phyloP scores from a whole-genome alignment of 2,797 vertebrate species.

The Takifugu rubripes region DNA sequence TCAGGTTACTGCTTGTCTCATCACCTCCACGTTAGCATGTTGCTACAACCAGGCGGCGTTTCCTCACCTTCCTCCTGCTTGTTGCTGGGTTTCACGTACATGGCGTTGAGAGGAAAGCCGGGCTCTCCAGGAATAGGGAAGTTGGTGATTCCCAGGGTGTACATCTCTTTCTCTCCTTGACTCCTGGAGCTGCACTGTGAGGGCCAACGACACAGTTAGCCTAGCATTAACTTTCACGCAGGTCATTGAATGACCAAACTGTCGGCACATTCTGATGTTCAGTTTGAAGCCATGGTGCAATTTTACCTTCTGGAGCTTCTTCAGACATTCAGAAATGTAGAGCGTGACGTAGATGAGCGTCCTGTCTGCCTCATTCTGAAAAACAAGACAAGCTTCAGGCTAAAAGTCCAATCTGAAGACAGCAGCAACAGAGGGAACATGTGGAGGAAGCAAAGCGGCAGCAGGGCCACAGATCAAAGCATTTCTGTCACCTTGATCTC shows the following conservation, averaged over 20 bases:
- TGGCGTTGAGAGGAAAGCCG: constrained; percentile 95
- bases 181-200: constrained; percentile 90
- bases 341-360: constrained; percentile 96
- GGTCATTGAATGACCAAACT: too few relatives aligned
- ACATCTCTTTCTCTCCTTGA: constrained; percentile 98
- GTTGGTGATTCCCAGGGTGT: constrained; percentile 93
- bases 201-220: not conserved
- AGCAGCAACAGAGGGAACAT: constrained; percentile 36
- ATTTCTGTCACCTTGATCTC: constrained; percentile 90
- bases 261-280: too few relatives aligned
- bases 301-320: constrained; percentile 93
- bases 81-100: constrained; percentile 89
- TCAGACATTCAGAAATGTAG: constrained; percentile 98
- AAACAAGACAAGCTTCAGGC: constrained; percentile 13
- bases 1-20: not conserved
- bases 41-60: not conserved
- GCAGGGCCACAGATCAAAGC: too few relatives aligned
- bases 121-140: constrained; percentile 96
- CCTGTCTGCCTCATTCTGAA: constrained; percentile 95
- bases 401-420: too few relatives aligned
- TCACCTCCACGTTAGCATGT: not conserved
- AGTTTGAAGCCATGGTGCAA: too few relatives aligned
- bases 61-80: constrained; percentile 92
- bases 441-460: constrained; percentile 12
- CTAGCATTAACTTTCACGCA: too few relatives aligned